Evolutionary conservation across 2,113 vertebrate species (phyloP), one percentile per base, ranked within the genome.

Genomic region (Paralichthys olivaceus): DNA sequence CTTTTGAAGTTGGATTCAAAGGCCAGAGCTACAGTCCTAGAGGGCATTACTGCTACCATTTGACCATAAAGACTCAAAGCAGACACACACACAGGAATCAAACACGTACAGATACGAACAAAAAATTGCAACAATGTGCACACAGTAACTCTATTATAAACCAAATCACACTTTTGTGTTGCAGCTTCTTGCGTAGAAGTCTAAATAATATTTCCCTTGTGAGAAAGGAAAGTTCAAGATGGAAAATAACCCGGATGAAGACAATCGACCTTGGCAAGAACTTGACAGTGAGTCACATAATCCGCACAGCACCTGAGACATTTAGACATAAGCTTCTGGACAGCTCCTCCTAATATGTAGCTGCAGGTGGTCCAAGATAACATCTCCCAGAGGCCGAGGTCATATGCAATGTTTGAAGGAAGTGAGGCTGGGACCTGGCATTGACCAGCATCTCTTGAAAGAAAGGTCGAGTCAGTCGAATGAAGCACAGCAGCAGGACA

Each of bases 1-100:
- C 66, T 78, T 74, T 92, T 93, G 90, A 95, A 91, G 91, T 85
- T 37, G 28, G 60, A 88, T 87, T 93, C 90, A 94, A 91, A 91
- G 77, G 61, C 74, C 9, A 32, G 72, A 63, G 67, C 59, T 80
- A 56, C 45, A 72, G 66, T 83, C 78, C 89, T 86, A 76, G 64
- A 90, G 82, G 87, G 81, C 78, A 87, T 47, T 47, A 2, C 73
- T 78, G 84, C 86, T 83, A 86, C 68, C 45, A 72, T 91, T 81
- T 83, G 82, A 90, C 83, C 72, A 77, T 69, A 86, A 78, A 89
- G 58, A 80, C 80, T 86, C 43, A 80, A 79, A 87, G 57, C 68
- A 64, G 29, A 58, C 4, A 59, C 57, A 60, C 9, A 63, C 28
- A 72, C 67, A 63, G 68, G 20, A 75, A 70, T 77, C 85, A 90